A percentile compares a stretch with the other conserved stretches of the same genome.
Evolutionary conservation across 2,888 invertebrate species (phyloP).

Genomic region (Lithophane leautieri): DNA sequence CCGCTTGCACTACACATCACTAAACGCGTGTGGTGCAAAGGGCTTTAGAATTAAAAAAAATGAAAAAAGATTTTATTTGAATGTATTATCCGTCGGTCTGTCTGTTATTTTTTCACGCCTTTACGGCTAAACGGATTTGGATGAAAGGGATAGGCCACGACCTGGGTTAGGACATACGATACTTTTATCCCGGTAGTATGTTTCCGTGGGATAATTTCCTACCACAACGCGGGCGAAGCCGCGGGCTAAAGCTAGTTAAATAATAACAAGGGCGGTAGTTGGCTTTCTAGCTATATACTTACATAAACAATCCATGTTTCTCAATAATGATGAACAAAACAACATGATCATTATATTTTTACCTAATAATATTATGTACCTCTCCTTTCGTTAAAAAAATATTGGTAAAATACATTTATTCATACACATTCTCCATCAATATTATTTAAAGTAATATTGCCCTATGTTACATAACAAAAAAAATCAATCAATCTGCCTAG

Average conservation of each 20-base stretch:
- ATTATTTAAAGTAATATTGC: not conserved
- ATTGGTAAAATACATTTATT: not conserved
- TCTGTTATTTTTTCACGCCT: not conserved
- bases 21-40: too few relatives aligned
- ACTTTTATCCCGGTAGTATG: too few relatives aligned
- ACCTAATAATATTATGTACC: not conserved
- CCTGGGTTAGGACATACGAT: too few relatives aligned
- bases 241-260: not conserved
- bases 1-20: too few relatives aligned
- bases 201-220: too few relatives aligned
- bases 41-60: too few relatives aligned
- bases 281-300: not conserved
- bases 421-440: not conserved
- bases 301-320: not conserved
- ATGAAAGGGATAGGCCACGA: too few relatives aligned
- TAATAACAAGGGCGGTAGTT: not conserved
- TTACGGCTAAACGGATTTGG: not conserved
- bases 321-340: slow-evolving; percentile 17
- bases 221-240: not conserved
- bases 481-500: too few relatives aligned
- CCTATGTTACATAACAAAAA: not conserved
- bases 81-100: too few relatives aligned
- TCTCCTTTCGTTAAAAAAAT: not conserved
- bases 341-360: slow-evolving; percentile 28
- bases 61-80: too few relatives aligned